Evolutionary conservation across 2,888 invertebrate species (phyloP), one percentile per base, ranked within the genome.

Genomic region (Luperina testacea): DNA sequence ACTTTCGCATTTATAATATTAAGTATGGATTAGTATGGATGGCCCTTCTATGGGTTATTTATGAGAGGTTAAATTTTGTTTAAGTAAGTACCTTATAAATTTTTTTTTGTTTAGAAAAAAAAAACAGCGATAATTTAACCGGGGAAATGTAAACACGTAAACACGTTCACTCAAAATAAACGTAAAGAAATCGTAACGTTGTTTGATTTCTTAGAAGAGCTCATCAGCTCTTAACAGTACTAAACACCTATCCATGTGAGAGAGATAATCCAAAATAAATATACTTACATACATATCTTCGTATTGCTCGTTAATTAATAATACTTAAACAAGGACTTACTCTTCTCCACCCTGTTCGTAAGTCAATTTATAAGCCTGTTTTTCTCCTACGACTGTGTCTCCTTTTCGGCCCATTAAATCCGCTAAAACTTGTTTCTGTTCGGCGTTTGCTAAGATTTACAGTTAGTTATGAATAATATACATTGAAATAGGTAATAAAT

Each of bases 361-460:
- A 0, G 94, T 93, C 57, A 95, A 82, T 85, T 94, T 94, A 80
- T 95, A 95, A n/a, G 87, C 45, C 1, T 92, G 91, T 3, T 93
- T 91, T 83, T 92, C 76, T 8, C 85, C 92, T 15, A 95, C 20
- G 27, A 92, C 71, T n/a, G 87, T 81, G 6, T 91, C 90, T 32
- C 90, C 93, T 84, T 92, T 91, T 13, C 93, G 91, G 2, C 87
- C 91, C 94, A 95, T 92, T 59, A 95, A 86, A 83, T 95, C 94
- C 1, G 92, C 93, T 59, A 95, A 84, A 32, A 95, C 89, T 4
- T 85, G 87, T 17, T 94, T 93, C 80, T 94, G 94, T 17, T 94
- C 95, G 8, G 85, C 83, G 4, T 89, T 87, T 65, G 83, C 94
- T 94, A 67, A 67, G 24, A 75, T 42, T 53, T 17, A 61, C 17